Evolutionary conservation across 2,113 vertebrate genomes (phyloP), one percentile per base, ranked within the genome.

Genomic region (Scatophagus argus): DNA sequence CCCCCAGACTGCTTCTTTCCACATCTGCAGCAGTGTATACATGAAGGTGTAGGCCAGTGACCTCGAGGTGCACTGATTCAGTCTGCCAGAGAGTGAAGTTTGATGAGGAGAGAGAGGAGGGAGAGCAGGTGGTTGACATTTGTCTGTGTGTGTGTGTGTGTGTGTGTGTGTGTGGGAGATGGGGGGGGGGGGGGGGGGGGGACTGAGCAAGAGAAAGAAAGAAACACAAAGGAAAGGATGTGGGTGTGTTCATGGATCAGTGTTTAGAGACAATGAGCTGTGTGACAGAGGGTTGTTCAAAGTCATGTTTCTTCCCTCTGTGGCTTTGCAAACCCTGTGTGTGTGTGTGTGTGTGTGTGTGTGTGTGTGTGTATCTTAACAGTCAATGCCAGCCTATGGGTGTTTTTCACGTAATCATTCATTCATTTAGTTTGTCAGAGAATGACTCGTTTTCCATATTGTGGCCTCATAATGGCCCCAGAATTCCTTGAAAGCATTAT

Each of bases 51-150:
- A 79, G 83, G 49, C 86, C 72, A 74, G 83, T 60, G 88, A 85
- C 87, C 77, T 61, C 87, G 77, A 85, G 88, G 91, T 89, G 91
- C 94, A 89, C 90, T 86, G 91, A 86, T 88, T 93, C 91, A 85
- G 82, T 89, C 84, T 90, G 92, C 87, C 88, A 83, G 89, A 89
- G 82, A 81, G 78, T 78, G 82, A 79, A 82, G 91, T 88, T 83
- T 64, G 88, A 89, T 86, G 39, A 21, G 60, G 60, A 75, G 61
- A 72, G 59, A 76, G 60, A 73, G 49, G 56, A 70, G n/a, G 34
- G 61, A 72, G 51, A 77, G 58, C 62, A 60, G 9, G 10, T 51
- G 64, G 65, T 6, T 51, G 31, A 14, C 41, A 46, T n/a, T 58
- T 44, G 46, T 56, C 56, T 59, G 74, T 31, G 43, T 55, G 12